A percentile compares a stretch with the other conserved stretches of the same genome.
phyloP scores from a whole-genome alignment of 2,113 vertebrate species.

The Aepyceros melampus region DNA sequence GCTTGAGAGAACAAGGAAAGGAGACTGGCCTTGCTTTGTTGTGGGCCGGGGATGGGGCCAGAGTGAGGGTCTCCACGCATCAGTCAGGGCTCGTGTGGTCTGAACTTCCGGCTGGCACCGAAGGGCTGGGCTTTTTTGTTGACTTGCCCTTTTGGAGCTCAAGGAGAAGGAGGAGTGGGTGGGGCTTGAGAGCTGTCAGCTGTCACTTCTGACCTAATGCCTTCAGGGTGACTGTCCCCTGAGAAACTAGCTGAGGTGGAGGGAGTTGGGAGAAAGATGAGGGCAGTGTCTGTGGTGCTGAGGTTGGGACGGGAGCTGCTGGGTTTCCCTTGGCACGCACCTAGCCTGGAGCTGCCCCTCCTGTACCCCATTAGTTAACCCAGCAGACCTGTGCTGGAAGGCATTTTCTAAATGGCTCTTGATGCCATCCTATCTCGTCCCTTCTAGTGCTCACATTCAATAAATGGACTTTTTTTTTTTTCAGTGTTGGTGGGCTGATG shows the following conservation, averaged over 20 bases:
- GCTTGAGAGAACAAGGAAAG: not conserved
- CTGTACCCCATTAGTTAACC: not conserved
- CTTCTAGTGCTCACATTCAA: not conserved
- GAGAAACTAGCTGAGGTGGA: not conserved
- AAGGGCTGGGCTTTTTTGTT: not conserved
- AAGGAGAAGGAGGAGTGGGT: too few relatives aligned
- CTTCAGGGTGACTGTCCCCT: too few relatives aligned
- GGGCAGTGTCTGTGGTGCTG: not conserved
- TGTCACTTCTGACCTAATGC: not conserved
- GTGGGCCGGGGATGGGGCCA: too few relatives aligned
- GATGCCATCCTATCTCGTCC: not conserved
- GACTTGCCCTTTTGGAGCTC: not conserved
- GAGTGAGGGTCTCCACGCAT: too few relatives aligned
- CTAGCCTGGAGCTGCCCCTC: not conserved
- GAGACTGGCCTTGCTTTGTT: not conserved
- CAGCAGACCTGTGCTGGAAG: not conserved
- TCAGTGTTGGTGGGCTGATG: not conserved
- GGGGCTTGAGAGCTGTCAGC: not conserved
- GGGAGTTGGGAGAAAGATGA: not conserved
- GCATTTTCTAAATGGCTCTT: not conserved
- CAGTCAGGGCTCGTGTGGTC: not conserved
- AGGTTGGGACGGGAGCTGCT: not conserved
- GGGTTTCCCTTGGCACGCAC: not conserved
- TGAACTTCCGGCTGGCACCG: not conserved
- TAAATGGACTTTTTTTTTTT: not conserved